Percentiles rank a stretch among this genome's conserved stretches.
phyloP scores from a whole-genome alignment of 2,797 vertebrate genomes.

The Ambastaia sidthimunki region DNA sequence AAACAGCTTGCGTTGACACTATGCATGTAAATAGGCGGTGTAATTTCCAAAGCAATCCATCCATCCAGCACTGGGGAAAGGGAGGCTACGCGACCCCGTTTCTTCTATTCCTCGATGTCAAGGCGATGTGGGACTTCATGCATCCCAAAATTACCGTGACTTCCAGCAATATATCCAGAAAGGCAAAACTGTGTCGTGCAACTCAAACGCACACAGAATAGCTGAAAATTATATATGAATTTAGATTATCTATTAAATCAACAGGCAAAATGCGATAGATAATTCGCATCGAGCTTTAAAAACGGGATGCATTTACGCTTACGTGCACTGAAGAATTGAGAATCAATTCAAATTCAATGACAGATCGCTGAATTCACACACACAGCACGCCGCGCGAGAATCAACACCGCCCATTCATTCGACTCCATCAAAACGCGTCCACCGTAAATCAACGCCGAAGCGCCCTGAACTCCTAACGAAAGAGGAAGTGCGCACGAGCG shows the following conservation, averaged over 20 bases:
- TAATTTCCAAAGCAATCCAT: conserved; percentile 6
- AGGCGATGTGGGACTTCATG: conserved; percentile 16
- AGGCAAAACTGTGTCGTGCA: conserved; percentile 23
- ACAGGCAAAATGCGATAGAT: conserved; percentile 4
- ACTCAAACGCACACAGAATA: not conserved
- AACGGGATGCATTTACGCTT: not conserved
- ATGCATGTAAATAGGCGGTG: conserved; percentile 10
- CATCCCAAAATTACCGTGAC: conserved; percentile 23
- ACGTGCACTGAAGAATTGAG: not conserved
- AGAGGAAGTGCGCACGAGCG: too few relatives aligned
- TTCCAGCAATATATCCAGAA: not conserved
- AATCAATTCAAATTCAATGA: conserved; percentile 13
- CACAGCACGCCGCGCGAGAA: conserved; percentile 44
- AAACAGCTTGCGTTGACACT: conserved; percentile 24
- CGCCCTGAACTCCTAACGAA: conserved; percentile 16
- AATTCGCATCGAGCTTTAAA: not conserved
- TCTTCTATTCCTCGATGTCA: conserved; percentile 32
- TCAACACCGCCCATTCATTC: conserved; percentile 61
- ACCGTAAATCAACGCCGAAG: conserved; percentile 23
- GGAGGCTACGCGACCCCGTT: conserved; percentile 17
- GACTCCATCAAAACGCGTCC: conserved; percentile 51
- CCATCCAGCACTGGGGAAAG: not conserved
- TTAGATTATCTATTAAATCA: not conserved
- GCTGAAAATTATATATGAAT: not conserved
- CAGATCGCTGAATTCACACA: conserved; percentile 33